These are phyloP conservation scores for Zoroaster sp. DNA, from an alignment of 53 echinoderm and acorn worm species.

Conservation along the genomic window DNA sequence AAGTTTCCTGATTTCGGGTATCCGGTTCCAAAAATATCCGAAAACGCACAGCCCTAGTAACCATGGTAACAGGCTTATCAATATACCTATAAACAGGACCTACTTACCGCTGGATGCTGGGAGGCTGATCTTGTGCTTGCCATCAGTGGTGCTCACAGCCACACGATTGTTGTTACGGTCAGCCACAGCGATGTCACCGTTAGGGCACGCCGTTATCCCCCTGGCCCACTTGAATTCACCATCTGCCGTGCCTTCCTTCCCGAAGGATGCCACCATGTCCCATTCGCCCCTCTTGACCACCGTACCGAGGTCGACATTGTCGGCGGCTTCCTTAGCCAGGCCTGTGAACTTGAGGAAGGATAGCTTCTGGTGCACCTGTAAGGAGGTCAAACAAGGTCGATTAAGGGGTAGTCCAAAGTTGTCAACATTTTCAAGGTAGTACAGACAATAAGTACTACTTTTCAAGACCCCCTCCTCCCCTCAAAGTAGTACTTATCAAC, in stretches of 20 bases:
- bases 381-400: neutral
- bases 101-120: slow-evolving; percentile 30
- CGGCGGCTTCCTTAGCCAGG: slow-evolving; percentile 41
- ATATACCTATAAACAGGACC: too few species aligned
- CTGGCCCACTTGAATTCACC: slow-evolving; percentile 51
- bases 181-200: slow-evolving; percentile 42
- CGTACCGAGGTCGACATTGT: slow-evolving; percentile 32
- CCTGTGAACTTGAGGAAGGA: slow-evolving; percentile 54
- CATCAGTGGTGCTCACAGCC: neutral
- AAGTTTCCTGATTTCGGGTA: too few species aligned
- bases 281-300: slow-evolving; percentile 58
- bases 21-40: too few species aligned
- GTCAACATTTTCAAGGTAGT: too few species aligned
- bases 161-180: slow-evolving; percentile 53
- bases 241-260: slow-evolving; percentile 42
- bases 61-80: too few species aligned
- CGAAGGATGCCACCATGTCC: slow-evolving; percentile 24
- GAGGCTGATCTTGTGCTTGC: slow-evolving; percentile 21
- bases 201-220: slow-evolving; percentile 26
- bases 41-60: too few species aligned
- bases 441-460: neutral
- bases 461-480: too few species aligned
- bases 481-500: too few species aligned
- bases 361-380: slow-evolving; percentile 56
- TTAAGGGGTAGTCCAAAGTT: too few species aligned